Percentiles rank a stretch among this genome's conserved stretches.
Conservation (phyloP, 1,140 invertebrate genomes). For the Grapholita molesta region DNA sequence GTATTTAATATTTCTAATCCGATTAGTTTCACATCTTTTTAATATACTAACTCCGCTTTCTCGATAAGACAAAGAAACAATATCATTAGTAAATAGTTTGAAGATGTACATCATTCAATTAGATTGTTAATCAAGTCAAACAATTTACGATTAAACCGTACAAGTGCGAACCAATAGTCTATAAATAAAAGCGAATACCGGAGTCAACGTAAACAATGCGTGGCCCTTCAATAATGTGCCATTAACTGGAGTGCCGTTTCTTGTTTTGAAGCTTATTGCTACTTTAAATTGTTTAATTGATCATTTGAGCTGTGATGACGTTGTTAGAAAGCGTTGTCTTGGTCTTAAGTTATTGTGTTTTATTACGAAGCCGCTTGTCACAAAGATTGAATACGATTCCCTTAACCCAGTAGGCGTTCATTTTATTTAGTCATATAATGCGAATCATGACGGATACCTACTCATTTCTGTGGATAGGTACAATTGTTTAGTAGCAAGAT, state of each 20-base stretch:
- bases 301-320: neutral
- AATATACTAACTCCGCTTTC: neutral
- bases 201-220: neutral
- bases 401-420: too few species aligned
- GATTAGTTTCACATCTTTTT: neutral
- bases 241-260: neutral
- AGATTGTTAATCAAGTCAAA: neutral
- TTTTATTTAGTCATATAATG: too few species aligned
- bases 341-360: neutral
- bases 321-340: neutral
- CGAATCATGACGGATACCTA: too few species aligned
- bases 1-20: too few species aligned
- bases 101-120: neutral
- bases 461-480: too few species aligned
- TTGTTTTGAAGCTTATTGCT: neutral
- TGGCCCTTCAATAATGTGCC: constrained; percentile 5
- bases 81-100: neutral
- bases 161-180: neutral
- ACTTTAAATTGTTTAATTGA: neutral
- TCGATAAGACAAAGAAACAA: neutral
- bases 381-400: neutral
- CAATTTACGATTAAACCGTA: neutral
- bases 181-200: constrained; percentile 4
- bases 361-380: neutral
- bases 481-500: too few species aligned